Evolutionary conservation across 2,113 vertebrate genomes (phyloP), one percentile per base, ranked within the genome.

Genomic region (Brachionichthys hirsutus): DNA sequence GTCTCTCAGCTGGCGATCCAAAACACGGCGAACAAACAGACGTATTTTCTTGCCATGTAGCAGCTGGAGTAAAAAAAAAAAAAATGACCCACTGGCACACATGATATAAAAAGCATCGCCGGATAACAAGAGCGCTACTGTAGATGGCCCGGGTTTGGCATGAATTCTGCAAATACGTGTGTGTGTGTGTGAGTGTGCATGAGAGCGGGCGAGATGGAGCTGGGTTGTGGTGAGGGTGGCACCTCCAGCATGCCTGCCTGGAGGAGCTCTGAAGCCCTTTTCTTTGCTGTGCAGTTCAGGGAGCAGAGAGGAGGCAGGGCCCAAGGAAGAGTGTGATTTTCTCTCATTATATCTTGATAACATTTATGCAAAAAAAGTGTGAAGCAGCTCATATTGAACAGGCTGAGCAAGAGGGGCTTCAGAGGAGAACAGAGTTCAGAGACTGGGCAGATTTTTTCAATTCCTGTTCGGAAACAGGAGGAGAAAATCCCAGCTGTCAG

Each of bases 81-180:
- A 56, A 7, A 34, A 4, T 69, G 75, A 70, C 58, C 74, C 78
- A 75, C 64, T 78, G 73, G 77, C 79, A 81, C 63, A 79, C 38
- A 77, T 67, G 80, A 76, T 82, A 78, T 89, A 84, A 84, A 87
- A 86, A 87, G 76, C 81, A 72, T 54, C 54, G 12, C 30, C 1
- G 54, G 43, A 34, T 34, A 84, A 86, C 79, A 87, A 80, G 64
- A 80, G 54, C 4, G 55, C 77, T 64, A 62, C 82, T 86, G 82
- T 85, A 50, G 51, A 18, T 35, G 45, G 45, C 53, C 61, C 45
- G 34, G 60, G 47, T 54, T 66, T 47, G 55, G 55, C 44, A 45
- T 59, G 60, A 35, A 53, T 5, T 52, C 51, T 46, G 53, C 14
- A 11, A 16, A 49, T 12, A 30, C 10, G 55, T 18, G 12, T 59